Evolutionary conservation across 2,888 invertebrate genomes (phyloP).

Genomic region (Deilephila porcellus): DNA sequence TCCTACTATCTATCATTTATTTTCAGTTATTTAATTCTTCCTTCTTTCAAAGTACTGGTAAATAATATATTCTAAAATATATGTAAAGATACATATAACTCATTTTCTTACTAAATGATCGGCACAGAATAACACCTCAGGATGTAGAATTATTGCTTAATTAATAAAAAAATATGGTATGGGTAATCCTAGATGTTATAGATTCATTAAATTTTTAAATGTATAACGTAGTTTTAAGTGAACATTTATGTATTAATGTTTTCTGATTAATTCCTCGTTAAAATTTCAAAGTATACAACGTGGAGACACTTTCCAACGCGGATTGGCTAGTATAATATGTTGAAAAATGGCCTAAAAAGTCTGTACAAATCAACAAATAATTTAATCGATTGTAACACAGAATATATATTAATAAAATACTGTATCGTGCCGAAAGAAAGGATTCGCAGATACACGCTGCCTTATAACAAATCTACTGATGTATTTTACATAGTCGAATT

Average conservation of each 20-base stretch:
- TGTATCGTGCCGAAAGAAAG: slow-evolving; percentile 4
- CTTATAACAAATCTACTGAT: neutral
- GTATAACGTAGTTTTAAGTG: slow-evolving; percentile 29
- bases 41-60: neutral
- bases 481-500: neutral
- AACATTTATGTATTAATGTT: slow-evolving; percentile 25
- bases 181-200: slow-evolving; percentile 29
- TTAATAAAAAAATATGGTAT: slow-evolving; percentile 27
- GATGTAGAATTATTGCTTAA: slow-evolving; percentile 1
- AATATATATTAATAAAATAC: slow-evolving; percentile 1
- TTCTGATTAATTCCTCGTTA: slow-evolving; percentile 10
- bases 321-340: slow-evolving; percentile 17
- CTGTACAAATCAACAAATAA: slow-evolving; percentile 15
- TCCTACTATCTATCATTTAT: neutral
- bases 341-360: slow-evolving; percentile 26
- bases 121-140: slow-evolving; percentile 9
- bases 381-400: neutral
- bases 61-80: no score
- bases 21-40: neutral
- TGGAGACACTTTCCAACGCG: neutral
- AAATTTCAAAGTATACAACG: slow-evolving; percentile 16
- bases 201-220: slow-evolving; percentile 23
- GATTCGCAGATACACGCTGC: neutral
- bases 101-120: neutral
- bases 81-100: no score